Conservation (phyloP, 2,113 vertebrate genomes). For the Craseonycteris thonglongyai region DNA sequence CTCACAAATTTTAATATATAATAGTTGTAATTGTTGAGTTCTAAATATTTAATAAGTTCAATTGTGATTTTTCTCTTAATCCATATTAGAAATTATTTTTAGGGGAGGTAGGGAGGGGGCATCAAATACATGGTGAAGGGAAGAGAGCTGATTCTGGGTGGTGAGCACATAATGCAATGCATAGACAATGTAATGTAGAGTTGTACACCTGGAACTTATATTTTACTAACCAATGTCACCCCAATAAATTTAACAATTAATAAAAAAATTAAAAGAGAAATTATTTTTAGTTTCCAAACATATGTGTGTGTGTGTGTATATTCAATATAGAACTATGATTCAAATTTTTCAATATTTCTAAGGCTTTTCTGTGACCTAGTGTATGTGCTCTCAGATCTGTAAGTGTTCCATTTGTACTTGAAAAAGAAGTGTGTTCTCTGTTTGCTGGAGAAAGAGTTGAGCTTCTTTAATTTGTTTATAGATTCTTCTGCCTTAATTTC, state of each 20-base stretch:
- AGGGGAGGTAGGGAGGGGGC: too few relatives aligned
- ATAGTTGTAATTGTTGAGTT: neutral
- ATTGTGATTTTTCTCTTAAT: too few relatives aligned
- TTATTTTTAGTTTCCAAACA: neutral
- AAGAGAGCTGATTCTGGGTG: too few relatives aligned
- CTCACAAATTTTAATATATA: neutral
- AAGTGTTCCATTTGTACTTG: too few relatives aligned
- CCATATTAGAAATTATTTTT: neutral
- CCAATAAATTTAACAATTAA: too few relatives aligned
- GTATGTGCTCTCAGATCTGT: neutral
- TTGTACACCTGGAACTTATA: too few relatives aligned
- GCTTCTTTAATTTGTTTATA: neutral
- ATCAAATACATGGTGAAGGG: too few relatives aligned
- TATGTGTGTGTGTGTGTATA: neutral
- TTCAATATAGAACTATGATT: neutral
- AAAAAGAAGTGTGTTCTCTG: neutral
- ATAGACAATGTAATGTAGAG: too few relatives aligned
- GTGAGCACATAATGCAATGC: too few relatives aligned
- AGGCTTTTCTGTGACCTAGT: neutral
- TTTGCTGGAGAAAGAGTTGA: neutral
- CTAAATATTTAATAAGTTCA: slow-evolving; percentile 11
- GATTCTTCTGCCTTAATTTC: neutral
- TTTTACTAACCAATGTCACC: too few relatives aligned
- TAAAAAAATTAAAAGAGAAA: too few relatives aligned
- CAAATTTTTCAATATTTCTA: neutral